phyloP scores from a whole-genome alignment of 2,888 invertebrate species.

The Congeria kusceri region DNA sequence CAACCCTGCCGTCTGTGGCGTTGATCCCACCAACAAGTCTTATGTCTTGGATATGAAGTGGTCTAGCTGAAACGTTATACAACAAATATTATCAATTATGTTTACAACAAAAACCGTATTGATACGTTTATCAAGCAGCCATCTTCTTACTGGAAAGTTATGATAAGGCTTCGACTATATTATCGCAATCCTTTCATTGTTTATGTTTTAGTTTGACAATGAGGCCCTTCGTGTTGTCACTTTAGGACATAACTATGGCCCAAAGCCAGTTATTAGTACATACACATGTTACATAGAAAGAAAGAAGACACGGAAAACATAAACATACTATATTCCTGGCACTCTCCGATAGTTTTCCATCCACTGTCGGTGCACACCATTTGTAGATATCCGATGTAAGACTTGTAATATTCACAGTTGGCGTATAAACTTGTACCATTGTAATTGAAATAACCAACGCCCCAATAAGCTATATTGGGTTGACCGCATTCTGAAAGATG shows the following conservation, averaged over 20 bases:
- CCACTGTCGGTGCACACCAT: constrained; percentile 14
- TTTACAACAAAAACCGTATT: no score
- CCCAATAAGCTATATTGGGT: constrained; percentile 18
- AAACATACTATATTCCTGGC: constrained; percentile 28
- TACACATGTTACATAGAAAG: no score
- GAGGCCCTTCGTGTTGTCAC: no score
- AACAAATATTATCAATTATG: no score
- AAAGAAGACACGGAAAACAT: no score
- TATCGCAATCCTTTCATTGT: no score
- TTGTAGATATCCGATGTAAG: constrained; percentile 15
- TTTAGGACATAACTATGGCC: no score
- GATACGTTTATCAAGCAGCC: no score
- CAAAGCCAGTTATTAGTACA: no score
- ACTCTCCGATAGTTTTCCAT: constrained; percentile 30
- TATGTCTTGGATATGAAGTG: not conserved
- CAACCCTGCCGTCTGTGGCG: not conserved
- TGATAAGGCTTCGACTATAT: no score
- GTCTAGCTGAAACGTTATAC: not conserved
- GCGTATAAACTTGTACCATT: constrained; percentile 4
- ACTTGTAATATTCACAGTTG: constrained; percentile 22
- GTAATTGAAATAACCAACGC: constrained; percentile 9
- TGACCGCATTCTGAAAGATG: constrained; percentile 30
- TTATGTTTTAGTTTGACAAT: no score
- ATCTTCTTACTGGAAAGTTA: no score
- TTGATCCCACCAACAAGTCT: not conserved